Percentiles rank a stretch among this genome's conserved stretches.
These are phyloP conservation scores for Malacoctenus gilli DNA, from an alignment of 2,797 vertebrate species.

Conservation along the genomic window DNA sequence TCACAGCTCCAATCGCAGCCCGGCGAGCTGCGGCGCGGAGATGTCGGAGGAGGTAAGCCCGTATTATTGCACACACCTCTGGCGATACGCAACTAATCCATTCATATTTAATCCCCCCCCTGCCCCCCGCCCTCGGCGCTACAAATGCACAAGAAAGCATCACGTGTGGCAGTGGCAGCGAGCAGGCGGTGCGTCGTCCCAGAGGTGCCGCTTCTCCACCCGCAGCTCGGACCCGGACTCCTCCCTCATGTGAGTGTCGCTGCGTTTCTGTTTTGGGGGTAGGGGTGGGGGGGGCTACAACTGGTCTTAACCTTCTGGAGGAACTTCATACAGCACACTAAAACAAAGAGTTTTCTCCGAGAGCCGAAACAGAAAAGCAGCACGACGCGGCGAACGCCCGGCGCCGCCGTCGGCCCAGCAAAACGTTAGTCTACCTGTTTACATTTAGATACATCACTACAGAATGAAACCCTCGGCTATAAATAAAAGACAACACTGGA, in stretches of 20 bases:
- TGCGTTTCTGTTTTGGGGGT: background rate
- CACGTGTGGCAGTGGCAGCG: background rate
- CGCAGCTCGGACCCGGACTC: background rate
- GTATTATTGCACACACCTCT: background rate
- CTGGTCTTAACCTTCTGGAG: slow-evolving; percentile 21
- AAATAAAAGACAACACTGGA: slow-evolving; percentile 49
- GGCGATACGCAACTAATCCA: background rate
- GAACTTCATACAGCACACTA: slow-evolving; percentile 42
- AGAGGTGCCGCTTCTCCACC: slow-evolving; percentile 6
- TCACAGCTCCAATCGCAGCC: slow-evolving; percentile 21
- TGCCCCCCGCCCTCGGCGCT: no score
- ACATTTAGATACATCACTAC: slow-evolving; percentile 16
- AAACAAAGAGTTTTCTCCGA: slow-evolving; percentile 33
- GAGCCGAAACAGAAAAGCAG: background rate
- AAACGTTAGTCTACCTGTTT: slow-evolving; percentile 11
- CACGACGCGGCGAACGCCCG: no score
- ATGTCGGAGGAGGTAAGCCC: no score
- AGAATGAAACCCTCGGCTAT: slow-evolving; percentile 38
- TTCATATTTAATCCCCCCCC: no score
- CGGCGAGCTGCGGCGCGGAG: background rate
- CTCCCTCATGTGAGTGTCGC: background rate
- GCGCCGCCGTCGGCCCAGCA: slow-evolving; percentile 6
- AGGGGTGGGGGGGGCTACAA: slow-evolving; percentile 5
- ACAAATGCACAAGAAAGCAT: no score
- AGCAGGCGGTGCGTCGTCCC: background rate